Percentiles rank a stretch among this genome's conserved stretches.
These are phyloP conservation scores for Origma solitaria DNA, from an alignment of 2,113 vertebrate species.

Conservation along the genomic window DNA sequence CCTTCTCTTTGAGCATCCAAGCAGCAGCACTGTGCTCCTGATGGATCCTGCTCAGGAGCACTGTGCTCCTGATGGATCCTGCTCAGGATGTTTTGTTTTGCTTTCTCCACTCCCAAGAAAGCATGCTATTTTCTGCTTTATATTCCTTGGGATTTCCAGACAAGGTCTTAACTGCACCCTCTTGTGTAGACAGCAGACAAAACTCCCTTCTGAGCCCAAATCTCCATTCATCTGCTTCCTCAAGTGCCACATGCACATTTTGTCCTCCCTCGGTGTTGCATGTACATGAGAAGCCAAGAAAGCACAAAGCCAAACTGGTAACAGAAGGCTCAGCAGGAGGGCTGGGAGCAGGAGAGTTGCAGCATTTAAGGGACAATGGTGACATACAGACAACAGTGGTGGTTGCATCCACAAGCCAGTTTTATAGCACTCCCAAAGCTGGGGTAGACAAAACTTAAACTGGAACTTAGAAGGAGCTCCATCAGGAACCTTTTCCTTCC, in stretches of 20 bases:
- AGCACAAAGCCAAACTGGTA: neutral
- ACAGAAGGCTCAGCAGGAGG: neutral
- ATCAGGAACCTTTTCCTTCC: neutral
- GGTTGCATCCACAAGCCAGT: neutral
- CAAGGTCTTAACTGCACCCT: neutral
- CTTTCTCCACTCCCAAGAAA: neutral
- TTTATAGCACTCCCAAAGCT: fast-evolving
- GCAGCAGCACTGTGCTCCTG: neutral
- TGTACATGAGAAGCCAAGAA: neutral
- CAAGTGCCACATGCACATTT: neutral
- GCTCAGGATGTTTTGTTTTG: neutral
- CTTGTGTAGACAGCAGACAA: neutral
- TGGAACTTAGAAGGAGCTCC: neutral
- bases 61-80: too few relatives aligned
- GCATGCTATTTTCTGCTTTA: neutral
- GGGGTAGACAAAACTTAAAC: neutral
- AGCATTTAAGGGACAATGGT: neutral
- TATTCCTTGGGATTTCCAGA: neutral
- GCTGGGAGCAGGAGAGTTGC: neutral
- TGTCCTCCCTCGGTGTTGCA: neutral
- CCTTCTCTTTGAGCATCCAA: neutral
- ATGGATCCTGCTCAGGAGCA: neutral
- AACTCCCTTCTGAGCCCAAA: neutral
- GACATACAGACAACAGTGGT: fast-evolving
- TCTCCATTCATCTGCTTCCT: neutral